Evolutionary conservation across 2,797 vertebrate genomes (phyloP), one percentile per base, ranked within the genome.

Genomic region (Darevskia mixta): DNA sequence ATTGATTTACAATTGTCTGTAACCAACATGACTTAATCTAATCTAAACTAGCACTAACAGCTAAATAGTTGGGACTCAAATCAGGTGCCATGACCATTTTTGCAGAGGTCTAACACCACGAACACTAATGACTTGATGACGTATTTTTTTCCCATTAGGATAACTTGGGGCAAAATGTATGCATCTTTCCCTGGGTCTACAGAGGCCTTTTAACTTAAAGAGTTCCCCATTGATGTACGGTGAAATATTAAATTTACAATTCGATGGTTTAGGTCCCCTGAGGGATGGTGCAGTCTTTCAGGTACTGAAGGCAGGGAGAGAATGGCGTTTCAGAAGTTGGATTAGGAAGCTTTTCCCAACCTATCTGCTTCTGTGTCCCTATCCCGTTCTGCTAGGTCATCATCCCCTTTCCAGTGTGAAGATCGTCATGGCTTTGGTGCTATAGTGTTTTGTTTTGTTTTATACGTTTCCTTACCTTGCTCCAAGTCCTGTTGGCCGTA

Each of bases 401-500:
- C 86, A 84, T 20, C 86, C 61, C 55, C 13, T 11, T 20, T 29
- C 20, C 75, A 4, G 41, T 69, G 35, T 27, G 25, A 73, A 67
- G 13, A 15, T 35, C 58, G 35, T 7, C 75, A 76, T 35, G 35
- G 45, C 13, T 79, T 43, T 29, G 11, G 27, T 17, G 43, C 67
- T 45, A 55, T 55, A 41, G n/a, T 66, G 8, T 9, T 77, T 55
- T 15, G 13, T 55, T 55, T 15, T 43, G 5, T 43, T 29, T 76
- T 79, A 1, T 8, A 41, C 29, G 77, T 3, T 73, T 77, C 90
- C 96, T 97, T 97, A 99, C 98, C 99, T 97, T 99, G 99, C 95
- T 99, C 98, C 96, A 99, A 97, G 94, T 99, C 98, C 92, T 98
- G 97, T 94, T 99, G 98, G 87, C 98, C 98, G 96, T 99, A 99